A percentile compares a stretch with the other conserved stretches of the same genome.
These are phyloP conservation scores for Hydrolagus colliei DNA, from an alignment of 2,797 vertebrate species.

Conservation along the genomic window DNA sequence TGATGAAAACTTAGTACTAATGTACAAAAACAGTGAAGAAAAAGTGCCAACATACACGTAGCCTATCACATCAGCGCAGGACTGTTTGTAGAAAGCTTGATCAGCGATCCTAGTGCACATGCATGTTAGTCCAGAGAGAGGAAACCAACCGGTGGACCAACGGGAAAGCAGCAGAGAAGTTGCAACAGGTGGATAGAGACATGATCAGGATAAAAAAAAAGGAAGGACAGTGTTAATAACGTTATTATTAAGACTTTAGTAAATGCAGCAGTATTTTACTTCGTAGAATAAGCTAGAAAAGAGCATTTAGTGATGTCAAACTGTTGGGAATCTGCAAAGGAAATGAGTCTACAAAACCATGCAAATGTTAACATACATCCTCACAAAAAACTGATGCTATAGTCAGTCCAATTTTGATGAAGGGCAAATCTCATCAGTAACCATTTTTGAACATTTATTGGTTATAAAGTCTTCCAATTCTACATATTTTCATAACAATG, in stretches of 20 bases:
- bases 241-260: neutral
- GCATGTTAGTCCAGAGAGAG: slow-evolving; percentile 48
- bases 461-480: too few relatives aligned
- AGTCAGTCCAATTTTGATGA: too few relatives aligned
- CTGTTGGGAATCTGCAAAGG: neutral
- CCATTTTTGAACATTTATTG: too few relatives aligned
- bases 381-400: too few relatives aligned
- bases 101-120: slow-evolving; percentile 85
- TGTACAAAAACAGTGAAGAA: slow-evolving; percentile 24
- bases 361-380: too few relatives aligned
- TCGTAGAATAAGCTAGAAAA: slow-evolving; percentile 18
- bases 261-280: slow-evolving; percentile 15
- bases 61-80: slow-evolving; percentile 94
- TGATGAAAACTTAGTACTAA: neutral
- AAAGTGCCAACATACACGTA: slow-evolving; percentile 84
- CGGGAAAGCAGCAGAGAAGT: slow-evolving; percentile 50
- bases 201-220: slow-evolving; percentile 43
- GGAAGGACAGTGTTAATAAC: slow-evolving; percentile 48
- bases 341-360: neutral
- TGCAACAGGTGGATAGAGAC: slow-evolving; percentile 44
- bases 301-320: neutral
- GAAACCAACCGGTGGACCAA: slow-evolving; percentile 41
- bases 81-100: slow-evolving; percentile 99
- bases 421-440: too few relatives aligned
- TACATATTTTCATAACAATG: too few relatives aligned